Percentiles rank a stretch among this genome's conserved stretches.
phyloP scores from a whole-genome alignment of 2,888 invertebrate species.

The Junonia oenone region DNA sequence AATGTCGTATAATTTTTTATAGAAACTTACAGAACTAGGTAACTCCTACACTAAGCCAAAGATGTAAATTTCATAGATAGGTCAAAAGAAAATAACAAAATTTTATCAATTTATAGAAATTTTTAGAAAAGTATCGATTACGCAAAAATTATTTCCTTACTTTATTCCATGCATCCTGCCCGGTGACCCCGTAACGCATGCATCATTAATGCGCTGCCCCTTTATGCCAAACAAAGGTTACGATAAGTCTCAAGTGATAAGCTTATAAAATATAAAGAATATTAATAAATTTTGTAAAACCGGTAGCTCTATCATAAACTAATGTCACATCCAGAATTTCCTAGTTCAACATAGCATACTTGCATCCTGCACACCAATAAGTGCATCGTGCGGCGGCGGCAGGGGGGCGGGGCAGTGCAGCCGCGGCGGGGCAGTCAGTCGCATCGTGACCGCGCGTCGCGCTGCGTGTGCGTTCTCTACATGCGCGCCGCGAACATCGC shows the following conservation, averaged over 20 bases:
- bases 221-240: not conserved
- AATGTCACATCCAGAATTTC: slow-evolving; percentile 17
- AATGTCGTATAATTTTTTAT: too few species aligned
- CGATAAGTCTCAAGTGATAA: not conserved
- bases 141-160: not conserved
- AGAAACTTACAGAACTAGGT: too few species aligned
- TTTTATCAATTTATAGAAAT: not conserved
- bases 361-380: slow-evolving; percentile 62
- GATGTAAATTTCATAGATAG: not conserved
- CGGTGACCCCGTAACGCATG: not conserved
- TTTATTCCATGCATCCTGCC: not conserved
- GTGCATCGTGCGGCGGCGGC: slow-evolving; percentile 53
- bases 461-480: slow-evolving; percentile 48
- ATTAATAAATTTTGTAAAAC: not conserved
- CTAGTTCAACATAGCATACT: slow-evolving; percentile 30
- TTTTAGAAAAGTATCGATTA: too few species aligned
- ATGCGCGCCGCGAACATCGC: slow-evolving; percentile 52
- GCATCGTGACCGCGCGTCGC: slow-evolving; percentile 64
- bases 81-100: not conserved
- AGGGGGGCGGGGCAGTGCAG: slow-evolving; percentile 48
- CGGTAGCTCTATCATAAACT: not conserved
- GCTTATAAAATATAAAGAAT: not conserved
- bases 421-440: slow-evolving; percentile 55
- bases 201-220: not conserved
- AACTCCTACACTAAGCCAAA: not conserved